These are phyloP conservation scores for Caenorhabditis sp. DNA, from an alignment of 2,888 invertebrate species.

Conservation along the genomic window DNA sequence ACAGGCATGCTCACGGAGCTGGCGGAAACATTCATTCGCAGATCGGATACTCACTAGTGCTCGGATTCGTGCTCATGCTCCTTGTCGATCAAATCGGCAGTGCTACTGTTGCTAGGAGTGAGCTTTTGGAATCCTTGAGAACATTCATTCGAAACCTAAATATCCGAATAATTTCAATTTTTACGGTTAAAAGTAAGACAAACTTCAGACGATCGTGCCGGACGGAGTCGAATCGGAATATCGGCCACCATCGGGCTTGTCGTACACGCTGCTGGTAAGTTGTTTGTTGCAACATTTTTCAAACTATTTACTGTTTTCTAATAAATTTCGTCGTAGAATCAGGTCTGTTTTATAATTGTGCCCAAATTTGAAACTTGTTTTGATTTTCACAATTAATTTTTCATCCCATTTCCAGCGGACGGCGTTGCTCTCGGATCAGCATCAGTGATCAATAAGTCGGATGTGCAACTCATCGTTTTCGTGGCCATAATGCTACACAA, in stretches of 20 bases:
- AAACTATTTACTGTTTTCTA: no score
- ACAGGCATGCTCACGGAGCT: conserved; percentile 28
- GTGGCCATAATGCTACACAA: conserved; percentile 99
- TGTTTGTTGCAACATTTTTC: background rate
- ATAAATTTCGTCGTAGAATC: no score
- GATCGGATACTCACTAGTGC: conserved; percentile 92
- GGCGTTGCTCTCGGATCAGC: conserved; percentile 98
- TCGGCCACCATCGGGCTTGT: conserved; percentile 97
- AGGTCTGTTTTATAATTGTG: no score
- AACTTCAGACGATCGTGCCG: conserved; percentile 61
- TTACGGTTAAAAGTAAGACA: background rate
- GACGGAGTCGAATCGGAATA: conserved; percentile 81
- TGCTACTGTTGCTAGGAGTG: conserved; percentile 64
- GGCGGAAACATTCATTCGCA: conserved; percentile 54
- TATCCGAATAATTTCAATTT: no score
- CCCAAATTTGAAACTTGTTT: background rate
- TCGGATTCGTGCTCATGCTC: conserved; percentile 98
- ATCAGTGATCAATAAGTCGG: conserved; percentile 93
- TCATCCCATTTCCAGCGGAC: conserved; percentile 84
- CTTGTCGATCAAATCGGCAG: conserved; percentile 87
- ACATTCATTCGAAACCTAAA: no score
- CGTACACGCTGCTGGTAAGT: conserved; percentile 93
- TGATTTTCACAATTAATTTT: background rate
- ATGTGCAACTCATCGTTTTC: conserved; percentile 97
- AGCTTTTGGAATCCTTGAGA: no score